A percentile compares a stretch with the other conserved stretches of the same genome.
phyloP scores from a whole-genome alignment of 2,797 vertebrate genomes.

The Acridotheres tristis region DNA sequence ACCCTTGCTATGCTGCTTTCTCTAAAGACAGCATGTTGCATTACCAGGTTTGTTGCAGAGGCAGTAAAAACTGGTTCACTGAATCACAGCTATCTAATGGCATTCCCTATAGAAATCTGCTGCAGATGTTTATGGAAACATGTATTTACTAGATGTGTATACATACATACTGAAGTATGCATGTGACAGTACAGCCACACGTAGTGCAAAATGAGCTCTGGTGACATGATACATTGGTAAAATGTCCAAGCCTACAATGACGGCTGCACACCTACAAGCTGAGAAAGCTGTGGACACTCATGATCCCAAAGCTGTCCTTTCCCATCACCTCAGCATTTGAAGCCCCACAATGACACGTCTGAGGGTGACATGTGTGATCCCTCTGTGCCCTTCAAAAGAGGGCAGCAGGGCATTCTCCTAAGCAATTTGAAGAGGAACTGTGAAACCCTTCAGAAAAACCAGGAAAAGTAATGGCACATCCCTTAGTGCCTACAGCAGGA shows the following conservation, averaged over 20 bases:
- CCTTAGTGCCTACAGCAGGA: neutral
- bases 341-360: rapidly evolving
- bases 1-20: neutral
- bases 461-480: neutral
- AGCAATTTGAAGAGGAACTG: neutral
- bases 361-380: neutral
- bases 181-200: too few species aligned
- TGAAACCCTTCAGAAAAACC: neutral
- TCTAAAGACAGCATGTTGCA: neutral
- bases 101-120: neutral
- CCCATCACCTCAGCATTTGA: neutral
- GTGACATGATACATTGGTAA: too few species aligned
- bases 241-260: neutral
- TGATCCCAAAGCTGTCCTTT: neutral
- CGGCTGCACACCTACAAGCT: neutral
- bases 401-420: neutral
- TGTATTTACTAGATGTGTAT: neutral
- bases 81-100: neutral
- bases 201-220: neutral
- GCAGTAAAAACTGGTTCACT: neutral
- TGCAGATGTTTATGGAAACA: neutral
- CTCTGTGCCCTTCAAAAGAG: neutral
- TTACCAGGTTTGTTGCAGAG: neutral
- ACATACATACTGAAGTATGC: neutral
- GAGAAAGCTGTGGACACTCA: neutral